Evolutionary conservation across 1,140 invertebrate genomes (phyloP), one percentile per base, ranked within the genome.

Genomic region (Danaus melanippus): DNA sequence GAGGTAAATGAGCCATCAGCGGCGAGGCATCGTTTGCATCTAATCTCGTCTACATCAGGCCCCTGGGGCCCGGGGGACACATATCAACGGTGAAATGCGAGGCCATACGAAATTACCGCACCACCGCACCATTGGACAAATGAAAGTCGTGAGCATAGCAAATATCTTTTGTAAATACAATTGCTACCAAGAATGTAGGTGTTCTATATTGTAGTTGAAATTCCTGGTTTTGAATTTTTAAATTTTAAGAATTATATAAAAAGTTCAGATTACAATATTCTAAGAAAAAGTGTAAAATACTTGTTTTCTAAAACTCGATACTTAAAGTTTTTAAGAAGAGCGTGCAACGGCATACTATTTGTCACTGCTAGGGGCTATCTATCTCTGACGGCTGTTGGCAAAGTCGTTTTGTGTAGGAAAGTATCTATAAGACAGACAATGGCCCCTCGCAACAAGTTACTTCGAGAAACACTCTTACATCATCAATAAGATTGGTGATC

Each of bases 1-100:
- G 67, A 79, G 71, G 70, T 73, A 81, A 85, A 82, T 80, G 76
- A 82, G 82, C 79, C 71, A 79, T 81, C 78, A 79, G 65, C 71
- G 69, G 58, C 54, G 69, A 48, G 65, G 68, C 69, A 71, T 81
- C 78, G 73, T 85, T 85, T 85, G 76, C 79, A 83, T 83, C 74
- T 83, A 85, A 80, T 82, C 76, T 79, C 62, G 66, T 62, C 63
- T 49, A 65, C 66, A 76, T 69, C 74, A 71, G 65, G 60, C 67
- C 71, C 62, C 67, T 53, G 64, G 52, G 46, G 55, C 62, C 52
- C 62, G 21, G 47, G 62, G 58, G 62, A 57, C 41, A 60, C 52
- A 60, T 56, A 64, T 56, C 51, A 56, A 53, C 54, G 49, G 42
- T 41, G 57, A 57, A 60, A 49, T 48, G 56, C 50, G 46, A 47